These are phyloP conservation scores for Chelmon rostratus DNA, from an alignment of 2,797 vertebrate genomes.

Conservation along the genomic window DNA sequence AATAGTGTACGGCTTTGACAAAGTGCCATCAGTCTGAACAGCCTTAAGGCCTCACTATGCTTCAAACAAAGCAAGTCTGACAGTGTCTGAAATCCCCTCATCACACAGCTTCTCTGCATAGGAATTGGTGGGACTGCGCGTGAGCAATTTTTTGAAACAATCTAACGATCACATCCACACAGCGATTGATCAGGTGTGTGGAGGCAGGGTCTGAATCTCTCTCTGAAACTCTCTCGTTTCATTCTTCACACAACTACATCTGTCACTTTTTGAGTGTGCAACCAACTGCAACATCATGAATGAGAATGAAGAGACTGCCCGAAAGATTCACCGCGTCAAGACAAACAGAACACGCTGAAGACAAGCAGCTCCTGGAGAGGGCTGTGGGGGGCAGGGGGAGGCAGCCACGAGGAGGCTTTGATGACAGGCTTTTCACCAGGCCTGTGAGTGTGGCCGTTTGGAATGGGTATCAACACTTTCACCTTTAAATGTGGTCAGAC, in stretches of 20 bases:
- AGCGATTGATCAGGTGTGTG: neutral
- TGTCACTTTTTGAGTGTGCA: neutral
- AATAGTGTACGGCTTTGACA: neutral
- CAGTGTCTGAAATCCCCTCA: neutral
- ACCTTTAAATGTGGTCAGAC: constrained; percentile 6
- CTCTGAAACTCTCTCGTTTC: neutral
- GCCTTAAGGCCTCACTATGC: neutral
- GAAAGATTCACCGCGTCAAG: neutral
- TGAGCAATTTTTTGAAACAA: neutral
- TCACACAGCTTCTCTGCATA: neutral
- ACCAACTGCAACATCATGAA: constrained; percentile 5
- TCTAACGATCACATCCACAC: neutral
- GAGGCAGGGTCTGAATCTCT: neutral
- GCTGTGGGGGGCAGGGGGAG: neutral
- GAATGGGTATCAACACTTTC: constrained; percentile 6
- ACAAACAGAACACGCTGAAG: neutral
- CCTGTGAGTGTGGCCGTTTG: neutral
- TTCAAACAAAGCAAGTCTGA: constrained; percentile 6
- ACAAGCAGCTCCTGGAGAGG: neutral
- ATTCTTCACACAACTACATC: constrained; percentile 5
- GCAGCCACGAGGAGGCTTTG: neutral
- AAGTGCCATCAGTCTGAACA: neutral
- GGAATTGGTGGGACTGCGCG: neutral
- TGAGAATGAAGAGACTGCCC: neutral
- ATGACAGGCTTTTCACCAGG: neutral